These are phyloP conservation scores for Carassius carassius DNA, from an alignment of 2,113 vertebrate species.

Conservation along the genomic window DNA sequence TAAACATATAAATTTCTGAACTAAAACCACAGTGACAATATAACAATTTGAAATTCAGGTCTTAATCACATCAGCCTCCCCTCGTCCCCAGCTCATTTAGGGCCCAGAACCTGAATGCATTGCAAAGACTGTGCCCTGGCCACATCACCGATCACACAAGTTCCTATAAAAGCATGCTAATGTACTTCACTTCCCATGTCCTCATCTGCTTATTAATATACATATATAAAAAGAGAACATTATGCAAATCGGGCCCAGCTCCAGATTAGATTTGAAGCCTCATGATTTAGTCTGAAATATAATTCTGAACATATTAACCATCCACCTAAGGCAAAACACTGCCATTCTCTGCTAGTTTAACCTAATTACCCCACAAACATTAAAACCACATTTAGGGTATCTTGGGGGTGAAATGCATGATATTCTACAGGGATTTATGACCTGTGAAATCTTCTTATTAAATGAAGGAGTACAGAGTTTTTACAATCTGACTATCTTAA, in stretches of 20 bases:
- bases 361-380: slow-evolving; percentile 73
- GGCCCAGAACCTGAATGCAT: slow-evolving; percentile 52
- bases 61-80: slow-evolving; percentile 56
- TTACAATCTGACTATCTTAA: background rate
- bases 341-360: slow-evolving; percentile 64
- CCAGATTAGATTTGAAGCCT: slow-evolving; percentile 63
- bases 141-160: slow-evolving; percentile 31
- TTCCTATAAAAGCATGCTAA: slow-evolving; percentile 67
- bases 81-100: slow-evolving; percentile 51
- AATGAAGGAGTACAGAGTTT: background rate
- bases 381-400: slow-evolving; percentile 63
- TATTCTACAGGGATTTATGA: slow-evolving; percentile 43
- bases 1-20: slow-evolving; percentile 30
- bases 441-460: slow-evolving; percentile 45
- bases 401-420: background rate
- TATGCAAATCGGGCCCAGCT: slow-evolving; percentile 67
- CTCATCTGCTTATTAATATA: slow-evolving; percentile 69
- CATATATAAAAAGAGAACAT: slow-evolving; percentile 72
- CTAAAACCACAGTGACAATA: slow-evolving; percentile 54
- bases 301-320: slow-evolving; percentile 69
- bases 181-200: slow-evolving; percentile 58
- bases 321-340: slow-evolving; percentile 68
- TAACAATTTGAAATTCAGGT: slow-evolving; percentile 56
- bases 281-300: slow-evolving; percentile 68
- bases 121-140: slow-evolving; percentile 42